phyloP scores from a whole-genome alignment of 2,797 vertebrate genomes.

The Enteromius anoplus region DNA sequence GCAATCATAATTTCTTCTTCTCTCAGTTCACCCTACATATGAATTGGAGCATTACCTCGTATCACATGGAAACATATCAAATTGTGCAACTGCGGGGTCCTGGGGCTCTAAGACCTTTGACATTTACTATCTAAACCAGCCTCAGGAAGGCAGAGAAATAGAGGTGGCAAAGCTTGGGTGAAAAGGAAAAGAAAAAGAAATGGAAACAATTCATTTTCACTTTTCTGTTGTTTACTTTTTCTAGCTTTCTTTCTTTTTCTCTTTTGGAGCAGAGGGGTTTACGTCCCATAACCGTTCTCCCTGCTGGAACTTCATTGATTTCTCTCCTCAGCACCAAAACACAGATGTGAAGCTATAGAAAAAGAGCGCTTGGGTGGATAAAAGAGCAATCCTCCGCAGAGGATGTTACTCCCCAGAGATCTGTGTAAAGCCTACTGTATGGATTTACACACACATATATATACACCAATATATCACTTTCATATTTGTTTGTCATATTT shows the following conservation, averaged over 20 bases:
- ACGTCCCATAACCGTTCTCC: background rate
- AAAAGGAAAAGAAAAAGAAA: background rate
- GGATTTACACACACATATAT: background rate
- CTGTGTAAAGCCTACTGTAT: background rate
- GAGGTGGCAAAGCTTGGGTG: background rate
- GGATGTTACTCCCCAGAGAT: slow-evolving; percentile 5
- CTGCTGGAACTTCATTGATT: slow-evolving; percentile 35
- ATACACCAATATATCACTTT: background rate
- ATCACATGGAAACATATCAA: slow-evolving; percentile 31
- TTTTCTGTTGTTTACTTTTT: slow-evolving; percentile 19
- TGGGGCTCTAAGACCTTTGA: slow-evolving; percentile 16
- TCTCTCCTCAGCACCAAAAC: slow-evolving; percentile 39
- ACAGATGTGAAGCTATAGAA: slow-evolving; percentile 38
- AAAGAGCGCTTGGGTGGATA: slow-evolving; percentile 19
- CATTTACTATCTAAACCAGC: slow-evolving; percentile 17
- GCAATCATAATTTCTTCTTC: slow-evolving; percentile 13
- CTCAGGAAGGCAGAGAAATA: slow-evolving; percentile 10
- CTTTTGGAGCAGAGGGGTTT: slow-evolving; percentile 15
- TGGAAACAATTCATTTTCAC: background rate
- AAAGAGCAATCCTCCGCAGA: background rate
- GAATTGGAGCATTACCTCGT: slow-evolving; percentile 13
- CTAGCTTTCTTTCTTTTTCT: slow-evolving; percentile 1
- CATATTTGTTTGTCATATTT: background rate
- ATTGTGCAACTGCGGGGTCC: slow-evolving; percentile 16
- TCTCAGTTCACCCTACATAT: slow-evolving; percentile 15